Percentiles rank a stretch among this genome's conserved stretches.
Evolutionary conservation across 2,888 invertebrate species (phyloP).

Genomic region (Tetragonula carbonaria): DNA sequence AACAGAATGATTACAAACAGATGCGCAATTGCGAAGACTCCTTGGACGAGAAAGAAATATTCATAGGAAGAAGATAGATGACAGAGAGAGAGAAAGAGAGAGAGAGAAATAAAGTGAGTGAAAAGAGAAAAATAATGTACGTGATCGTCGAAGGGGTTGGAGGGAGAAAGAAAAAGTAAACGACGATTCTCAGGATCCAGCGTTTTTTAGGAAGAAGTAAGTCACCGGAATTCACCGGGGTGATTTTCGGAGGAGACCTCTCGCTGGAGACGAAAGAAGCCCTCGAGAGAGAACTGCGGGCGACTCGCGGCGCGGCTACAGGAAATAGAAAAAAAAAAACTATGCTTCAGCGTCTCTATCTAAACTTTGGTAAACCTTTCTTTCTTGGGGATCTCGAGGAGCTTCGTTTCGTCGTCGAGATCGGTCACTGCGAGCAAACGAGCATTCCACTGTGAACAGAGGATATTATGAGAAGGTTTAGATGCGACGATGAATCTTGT

Average conservation of each 20-base stretch:
- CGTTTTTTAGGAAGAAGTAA: slow-evolving; percentile 31
- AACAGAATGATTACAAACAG: slow-evolving; percentile 64
- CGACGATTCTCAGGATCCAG: slow-evolving; percentile 46
- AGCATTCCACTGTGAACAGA: slow-evolving; percentile 21
- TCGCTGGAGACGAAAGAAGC: slow-evolving; percentile 27
- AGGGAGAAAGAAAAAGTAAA: slow-evolving; percentile 11
- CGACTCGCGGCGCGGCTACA: slow-evolving; percentile 30
- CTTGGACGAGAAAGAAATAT: slow-evolving; percentile 35
- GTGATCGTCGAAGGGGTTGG: background rate
- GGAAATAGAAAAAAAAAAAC: slow-evolving; percentile 43
- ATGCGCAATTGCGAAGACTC: slow-evolving; percentile 54
- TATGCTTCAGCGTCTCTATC: slow-evolving; percentile 62
- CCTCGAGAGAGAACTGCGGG: slow-evolving; percentile 18
- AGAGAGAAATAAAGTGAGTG: background rate
- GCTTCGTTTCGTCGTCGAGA: slow-evolving; percentile 32
- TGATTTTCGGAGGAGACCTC: background rate
- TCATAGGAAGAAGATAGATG: background rate
- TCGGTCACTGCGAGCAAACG: background rate
- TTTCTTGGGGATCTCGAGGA: slow-evolving; percentile 43
- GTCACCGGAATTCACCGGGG: slow-evolving; percentile 3
- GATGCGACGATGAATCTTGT: background rate
- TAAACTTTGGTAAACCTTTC: slow-evolving; percentile 71
- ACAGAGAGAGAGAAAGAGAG: slow-evolving; percentile 25
- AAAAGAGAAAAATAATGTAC: slow-evolving; percentile 18
- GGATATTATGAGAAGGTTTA: slow-evolving; percentile 21